Evolutionary conservation across 1,140 invertebrate genomes (phyloP), one percentile per base, ranked within the genome.

Genomic region (Streblospio benedicti): DNA sequence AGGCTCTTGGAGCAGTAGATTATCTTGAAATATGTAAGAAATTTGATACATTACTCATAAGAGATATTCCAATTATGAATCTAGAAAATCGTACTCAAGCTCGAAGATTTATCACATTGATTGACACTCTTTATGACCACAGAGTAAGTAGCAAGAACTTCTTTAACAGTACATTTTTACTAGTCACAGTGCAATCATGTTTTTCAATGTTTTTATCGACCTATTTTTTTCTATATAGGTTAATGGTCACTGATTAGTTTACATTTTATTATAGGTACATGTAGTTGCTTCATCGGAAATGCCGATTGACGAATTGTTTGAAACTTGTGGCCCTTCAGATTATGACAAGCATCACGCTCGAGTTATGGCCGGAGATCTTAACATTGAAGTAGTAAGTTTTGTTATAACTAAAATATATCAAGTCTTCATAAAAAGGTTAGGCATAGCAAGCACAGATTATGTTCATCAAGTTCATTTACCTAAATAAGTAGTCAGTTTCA

Each of bases 111-210:
- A 98, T 98, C 58, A 97, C 91, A 2, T 80, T 99, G 0, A 94
- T 99, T 68, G 96, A 99, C 73, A 95, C 93, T 0, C 80, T 99
- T 0, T 99, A 99, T 77, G 95, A 99, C 75, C 89, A 93, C 69
- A 87, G 85, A 80, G 90, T 93, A 62, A 59, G 50, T n/a, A 32
- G 2, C n/a, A n/a, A n/a, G n/a, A n/a, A n/a, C n/a, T n/a, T n/a
- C n/a, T n/a, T n/a, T n/a, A n/a, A n/a, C n/a, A n/a, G n/a, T n/a
- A n/a, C n/a, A n/a, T n/a, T n/a, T n/a, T n/a, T n/a, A n/a, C n/a
- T n/a, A n/a, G n/a, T n/a, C n/a, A n/a, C n/a, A n/a, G n/a, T n/a
- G n/a, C n/a, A n/a, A n/a, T n/a, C n/a, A n/a, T n/a, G n/a, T n/a
- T n/a, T n/a, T n/a, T n/a, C n/a, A n/a, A n/a, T n/a, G n/a, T n/a